phyloP scores from a whole-genome alignment of 2,888 invertebrate species.

The Caradrina clavipalpis region DNA sequence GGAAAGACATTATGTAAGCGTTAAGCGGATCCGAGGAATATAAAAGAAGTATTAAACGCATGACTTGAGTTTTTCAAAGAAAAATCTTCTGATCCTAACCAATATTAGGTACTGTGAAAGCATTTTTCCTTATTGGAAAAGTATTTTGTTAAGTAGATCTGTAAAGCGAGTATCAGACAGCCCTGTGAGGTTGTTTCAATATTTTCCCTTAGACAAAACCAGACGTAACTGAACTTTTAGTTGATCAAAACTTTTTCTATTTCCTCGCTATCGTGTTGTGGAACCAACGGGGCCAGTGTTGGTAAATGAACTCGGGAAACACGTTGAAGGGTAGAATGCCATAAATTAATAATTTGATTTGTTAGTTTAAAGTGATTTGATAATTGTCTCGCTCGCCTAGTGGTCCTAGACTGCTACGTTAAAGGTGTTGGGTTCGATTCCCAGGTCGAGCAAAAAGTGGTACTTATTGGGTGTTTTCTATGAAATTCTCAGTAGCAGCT shows the following conservation, averaged over 20 bases:
- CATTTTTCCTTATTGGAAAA: conserved; percentile 53
- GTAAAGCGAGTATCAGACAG: conserved; percentile 2
- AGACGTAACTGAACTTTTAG: conserved; percentile 39
- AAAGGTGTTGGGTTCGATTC: too few species aligned
- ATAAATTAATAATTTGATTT: too few species aligned
- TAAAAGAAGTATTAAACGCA: conserved; percentile 43
- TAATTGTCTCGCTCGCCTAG: too few species aligned
- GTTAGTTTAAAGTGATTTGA: too few species aligned
- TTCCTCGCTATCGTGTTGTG: conserved; percentile 19
- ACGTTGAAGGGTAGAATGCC: neutral
- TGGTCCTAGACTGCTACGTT: too few species aligned
- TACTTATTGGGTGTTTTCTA: too few species aligned
- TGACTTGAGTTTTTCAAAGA: conserved; percentile 34
- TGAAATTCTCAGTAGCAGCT: too few species aligned
- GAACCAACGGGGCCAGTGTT: neutral
- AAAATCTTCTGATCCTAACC: conserved; percentile 31
- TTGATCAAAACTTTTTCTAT: conserved; percentile 57
- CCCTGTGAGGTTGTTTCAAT: conserved; percentile 33
- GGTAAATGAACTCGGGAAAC: conserved; percentile 19
- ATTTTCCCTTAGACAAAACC: conserved; percentile 39
- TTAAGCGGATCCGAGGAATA: conserved; percentile 17
- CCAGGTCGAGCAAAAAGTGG: too few species aligned
- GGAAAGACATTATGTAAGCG: conserved; percentile 8
- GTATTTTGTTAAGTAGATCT: conserved; percentile 40
- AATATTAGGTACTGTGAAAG: conserved; percentile 20